Evolutionary conservation across 2,797 vertebrate genomes (phyloP).

Genomic region (Triplophysa bombifrons): DNA sequence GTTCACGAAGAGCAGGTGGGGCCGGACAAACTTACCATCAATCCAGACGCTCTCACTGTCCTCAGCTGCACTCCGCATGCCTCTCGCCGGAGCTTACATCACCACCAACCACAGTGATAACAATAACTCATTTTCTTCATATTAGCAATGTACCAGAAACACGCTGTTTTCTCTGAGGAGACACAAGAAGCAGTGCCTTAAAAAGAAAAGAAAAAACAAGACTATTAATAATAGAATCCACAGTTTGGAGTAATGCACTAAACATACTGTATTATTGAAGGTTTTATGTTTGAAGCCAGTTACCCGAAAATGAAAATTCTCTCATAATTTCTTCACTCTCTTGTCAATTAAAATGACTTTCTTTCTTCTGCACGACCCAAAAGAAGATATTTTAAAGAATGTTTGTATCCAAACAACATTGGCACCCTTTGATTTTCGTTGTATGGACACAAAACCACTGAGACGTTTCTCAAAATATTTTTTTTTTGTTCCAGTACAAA

Average conservation of each 20-base stretch:
- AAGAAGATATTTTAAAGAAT: too few species aligned
- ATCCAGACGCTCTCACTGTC: background rate
- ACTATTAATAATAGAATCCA: background rate
- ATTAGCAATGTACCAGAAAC: background rate
- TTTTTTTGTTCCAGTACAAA: too few species aligned
- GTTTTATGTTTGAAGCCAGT: background rate
- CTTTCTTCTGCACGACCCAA: too few species aligned
- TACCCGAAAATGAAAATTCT: too few species aligned
- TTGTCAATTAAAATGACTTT: too few species aligned
- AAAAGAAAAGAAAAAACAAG: background rate
- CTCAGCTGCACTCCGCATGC: background rate
- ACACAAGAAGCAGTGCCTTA: background rate
- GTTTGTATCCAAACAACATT: too few species aligned
- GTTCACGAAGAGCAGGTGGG: constrained; percentile 32
- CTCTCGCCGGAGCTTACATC: background rate
- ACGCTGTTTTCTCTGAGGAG: background rate
- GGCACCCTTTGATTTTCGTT: too few species aligned
- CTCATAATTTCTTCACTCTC: too few species aligned
- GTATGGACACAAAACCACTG: too few species aligned
- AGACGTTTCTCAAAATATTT: too few species aligned
- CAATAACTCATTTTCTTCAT: background rate
- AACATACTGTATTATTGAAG: background rate
- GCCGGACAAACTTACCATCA: constrained; percentile 19
- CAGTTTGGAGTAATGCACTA: background rate
- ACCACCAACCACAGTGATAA: background rate